Percentiles rank a stretch among this genome's conserved stretches.
Evolutionary conservation across 2,888 invertebrate species (phyloP).

Genomic region (Ctena decussata): DNA sequence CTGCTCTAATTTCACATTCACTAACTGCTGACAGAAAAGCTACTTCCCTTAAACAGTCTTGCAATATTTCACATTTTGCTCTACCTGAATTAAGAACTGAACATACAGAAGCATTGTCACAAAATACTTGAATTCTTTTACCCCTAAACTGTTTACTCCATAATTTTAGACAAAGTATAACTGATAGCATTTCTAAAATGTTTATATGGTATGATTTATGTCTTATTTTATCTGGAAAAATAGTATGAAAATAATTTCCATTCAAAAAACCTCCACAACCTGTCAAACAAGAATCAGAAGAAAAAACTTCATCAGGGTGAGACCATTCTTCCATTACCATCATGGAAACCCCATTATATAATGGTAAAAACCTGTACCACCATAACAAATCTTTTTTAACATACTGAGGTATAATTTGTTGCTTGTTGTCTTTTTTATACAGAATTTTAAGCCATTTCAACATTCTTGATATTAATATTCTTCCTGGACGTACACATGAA

Average conservation of each 20-base stretch:
- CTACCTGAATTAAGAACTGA: slow-evolving; percentile 18
- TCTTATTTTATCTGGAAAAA: slow-evolving; percentile 17
- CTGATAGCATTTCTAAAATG: slow-evolving; percentile 21
- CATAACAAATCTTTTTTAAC: too few species aligned
- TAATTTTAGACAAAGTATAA: slow-evolving; percentile 17
- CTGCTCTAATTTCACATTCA: slow-evolving; percentile 21
- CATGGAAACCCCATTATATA: slow-evolving; percentile 14
- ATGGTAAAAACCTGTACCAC: too few species aligned
- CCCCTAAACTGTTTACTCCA: not conserved
- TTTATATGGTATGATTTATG: slow-evolving; percentile 7
- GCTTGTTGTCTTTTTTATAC: not conserved
- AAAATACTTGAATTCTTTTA: not conserved
- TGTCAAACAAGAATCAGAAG: slow-evolving; percentile 24
- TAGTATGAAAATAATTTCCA: slow-evolving; percentile 15
- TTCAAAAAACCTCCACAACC: slow-evolving; percentile 27
- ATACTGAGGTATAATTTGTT: slow-evolving; percentile 3
- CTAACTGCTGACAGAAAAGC: slow-evolving; percentile 11
- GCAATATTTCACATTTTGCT: slow-evolving; percentile 3
- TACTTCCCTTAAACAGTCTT: slow-evolving; percentile 33
- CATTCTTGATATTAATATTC: slow-evolving; percentile 9
- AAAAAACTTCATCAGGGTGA: slow-evolving; percentile 2
- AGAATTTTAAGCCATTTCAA: slow-evolving; percentile 16
- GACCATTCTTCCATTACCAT: slow-evolving; percentile 13
- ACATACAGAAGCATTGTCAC: slow-evolving; percentile 16
- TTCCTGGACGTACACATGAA: slow-evolving; percentile 8